Evolutionary conservation across 2,113 vertebrate species (phyloP).

Genomic region (Sinocyclocheilus grahami): DNA sequence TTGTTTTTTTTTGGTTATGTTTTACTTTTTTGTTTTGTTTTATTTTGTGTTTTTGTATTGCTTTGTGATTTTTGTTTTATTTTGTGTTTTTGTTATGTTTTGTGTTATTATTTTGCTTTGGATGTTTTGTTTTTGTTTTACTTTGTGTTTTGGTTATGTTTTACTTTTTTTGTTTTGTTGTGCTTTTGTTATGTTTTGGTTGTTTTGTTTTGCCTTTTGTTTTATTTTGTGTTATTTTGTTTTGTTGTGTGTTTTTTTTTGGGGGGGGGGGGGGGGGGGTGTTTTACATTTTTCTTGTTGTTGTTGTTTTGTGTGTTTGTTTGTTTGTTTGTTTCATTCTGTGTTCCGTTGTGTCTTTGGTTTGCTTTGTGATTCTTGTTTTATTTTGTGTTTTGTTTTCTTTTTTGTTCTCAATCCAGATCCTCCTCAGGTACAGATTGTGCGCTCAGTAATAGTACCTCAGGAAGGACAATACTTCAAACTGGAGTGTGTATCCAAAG

Average conservation of each 20-base stretch:
- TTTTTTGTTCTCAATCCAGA: slow-evolving; percentile 58
- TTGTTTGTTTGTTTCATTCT: too few species aligned
- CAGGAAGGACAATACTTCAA: slow-evolving; percentile 96
- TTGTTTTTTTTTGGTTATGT: background rate
- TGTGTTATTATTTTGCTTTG: too few species aligned
- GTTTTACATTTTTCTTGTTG: too few species aligned
- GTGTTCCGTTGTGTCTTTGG: background rate
- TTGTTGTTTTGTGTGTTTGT: too few species aligned
- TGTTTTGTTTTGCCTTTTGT: slow-evolving; percentile 43
- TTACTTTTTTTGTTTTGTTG: background rate
- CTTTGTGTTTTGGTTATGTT: background rate
- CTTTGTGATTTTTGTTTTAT: too few species aligned
- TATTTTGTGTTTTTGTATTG: background rate
- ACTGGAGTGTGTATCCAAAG: slow-evolving; percentile 95
- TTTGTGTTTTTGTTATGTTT: background rate
- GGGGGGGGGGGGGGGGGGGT: too few species aligned
- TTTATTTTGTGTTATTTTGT: background rate
- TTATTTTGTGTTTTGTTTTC: slow-evolving; percentile 31
- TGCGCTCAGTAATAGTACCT: slow-evolving; percentile 87
- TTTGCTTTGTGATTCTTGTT: background rate
- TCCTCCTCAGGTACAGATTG: slow-evolving; percentile 91
- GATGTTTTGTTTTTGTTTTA: background rate
- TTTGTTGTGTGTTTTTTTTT: too few species aligned
- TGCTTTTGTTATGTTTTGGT: slow-evolving; percentile 22
- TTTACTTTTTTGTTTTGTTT: too few species aligned